Conservation (phyloP, 2,888 invertebrate species). For the Eupithecia tripunctaria region DNA sequence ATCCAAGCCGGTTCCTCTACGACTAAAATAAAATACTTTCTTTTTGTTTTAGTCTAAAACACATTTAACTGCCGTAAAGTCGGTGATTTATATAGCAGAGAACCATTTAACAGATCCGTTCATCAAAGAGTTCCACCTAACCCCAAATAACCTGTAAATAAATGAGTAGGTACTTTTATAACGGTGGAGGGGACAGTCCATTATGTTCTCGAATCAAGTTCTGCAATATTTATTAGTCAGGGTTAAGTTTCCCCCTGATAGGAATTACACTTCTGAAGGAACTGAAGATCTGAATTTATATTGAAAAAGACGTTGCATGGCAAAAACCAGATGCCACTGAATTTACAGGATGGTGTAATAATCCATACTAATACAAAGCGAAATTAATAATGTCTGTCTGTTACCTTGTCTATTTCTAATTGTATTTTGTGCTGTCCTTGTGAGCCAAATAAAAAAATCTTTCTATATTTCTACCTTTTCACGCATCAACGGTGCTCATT, state of each 20-base stretch:
- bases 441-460: too few species aligned
- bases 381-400: too few species aligned
- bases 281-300: conserved; percentile 2
- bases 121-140: conserved; percentile 22
- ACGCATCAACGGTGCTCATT: too few species aligned
- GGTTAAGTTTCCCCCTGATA: conserved; percentile 49
- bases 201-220: conserved; percentile 52
- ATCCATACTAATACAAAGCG: too few species aligned
- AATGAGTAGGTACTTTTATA: conserved; percentile 28
- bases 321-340: neutral
- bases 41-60: neutral
- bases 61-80: neutral
- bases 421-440: too few species aligned
- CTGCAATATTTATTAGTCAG: conserved; percentile 66
- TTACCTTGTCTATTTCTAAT: too few species aligned
- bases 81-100: conserved; percentile 20
- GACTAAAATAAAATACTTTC: neutral
- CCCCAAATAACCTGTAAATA: conserved; percentile 30
- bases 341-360: neutral
- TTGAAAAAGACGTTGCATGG: neutral
- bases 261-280: conserved; percentile 57
- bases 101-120: conserved; percentile 8
- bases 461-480: too few species aligned
- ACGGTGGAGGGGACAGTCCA: conserved; percentile 39
- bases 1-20: neutral